phyloP scores from a whole-genome alignment of 2,797 vertebrate species.

The Pyrocephalus nanus region DNA sequence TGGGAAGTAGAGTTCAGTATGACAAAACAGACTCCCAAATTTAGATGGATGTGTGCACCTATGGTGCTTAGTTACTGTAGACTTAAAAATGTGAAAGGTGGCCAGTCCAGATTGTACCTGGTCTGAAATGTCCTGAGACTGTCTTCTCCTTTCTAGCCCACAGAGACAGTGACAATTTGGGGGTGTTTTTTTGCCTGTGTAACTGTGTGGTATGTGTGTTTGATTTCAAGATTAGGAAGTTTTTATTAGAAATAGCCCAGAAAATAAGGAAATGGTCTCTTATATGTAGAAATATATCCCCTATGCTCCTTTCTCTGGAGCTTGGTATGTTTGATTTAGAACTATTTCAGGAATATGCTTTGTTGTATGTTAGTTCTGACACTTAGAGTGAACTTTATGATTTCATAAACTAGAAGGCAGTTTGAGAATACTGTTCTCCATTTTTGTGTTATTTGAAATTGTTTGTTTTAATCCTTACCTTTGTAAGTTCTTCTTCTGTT shows the following conservation, averaged over 20 bases:
- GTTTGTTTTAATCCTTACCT: background rate
- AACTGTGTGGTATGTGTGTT: background rate
- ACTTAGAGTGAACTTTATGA: background rate
- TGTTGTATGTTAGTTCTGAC: background rate
- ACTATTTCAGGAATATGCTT: background rate
- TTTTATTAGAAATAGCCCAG: background rate
- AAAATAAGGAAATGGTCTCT: background rate
- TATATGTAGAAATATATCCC: background rate
- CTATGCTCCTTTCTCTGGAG: background rate
- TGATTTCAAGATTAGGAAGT: fast-evolving
- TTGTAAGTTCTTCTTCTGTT: background rate
- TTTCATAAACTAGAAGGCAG: background rate
- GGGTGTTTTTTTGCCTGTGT: background rate
- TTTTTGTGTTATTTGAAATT: background rate
- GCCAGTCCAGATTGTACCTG: fast-evolving
- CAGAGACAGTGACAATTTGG: background rate
- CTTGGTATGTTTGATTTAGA: background rate
- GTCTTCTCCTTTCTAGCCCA: background rate
- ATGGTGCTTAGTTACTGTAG: background rate
- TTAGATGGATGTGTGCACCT: background rate
- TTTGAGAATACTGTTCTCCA: background rate
- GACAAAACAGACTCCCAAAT: background rate
- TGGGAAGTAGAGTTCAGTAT: background rate
- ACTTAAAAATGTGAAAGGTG: background rate
- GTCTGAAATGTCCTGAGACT: background rate